A percentile compares a stretch with the other conserved stretches of the same genome.
Evolutionary conservation across 2,888 invertebrate species (phyloP).

Genomic region (Lithophane semibrunnea): DNA sequence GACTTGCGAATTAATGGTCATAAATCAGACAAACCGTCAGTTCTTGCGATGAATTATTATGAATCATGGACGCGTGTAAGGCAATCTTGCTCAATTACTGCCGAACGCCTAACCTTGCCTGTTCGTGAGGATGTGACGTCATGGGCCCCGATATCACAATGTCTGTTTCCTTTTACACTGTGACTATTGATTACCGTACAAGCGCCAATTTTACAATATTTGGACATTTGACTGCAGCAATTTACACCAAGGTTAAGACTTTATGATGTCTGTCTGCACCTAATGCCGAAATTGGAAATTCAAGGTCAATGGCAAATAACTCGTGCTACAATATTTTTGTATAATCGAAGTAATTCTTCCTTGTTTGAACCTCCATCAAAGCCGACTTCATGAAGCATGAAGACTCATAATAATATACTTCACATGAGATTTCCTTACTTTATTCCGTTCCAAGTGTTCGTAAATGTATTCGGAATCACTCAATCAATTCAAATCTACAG

Average conservation of each 20-base stretch:
- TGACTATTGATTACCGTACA: conserved; percentile 55
- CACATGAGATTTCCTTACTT: conserved; percentile 3
- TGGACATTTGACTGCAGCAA: conserved; percentile 29
- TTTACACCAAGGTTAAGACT: conserved; percentile 33
- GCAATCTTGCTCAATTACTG: conserved; percentile 84
- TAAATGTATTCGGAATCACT: conserved; percentile 31
- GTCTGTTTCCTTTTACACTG: conserved; percentile 69
- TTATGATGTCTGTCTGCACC: conserved; percentile 4
- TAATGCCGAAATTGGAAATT: conserved; percentile 21
- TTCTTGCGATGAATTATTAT: conserved; percentile 75
- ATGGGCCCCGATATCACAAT: conserved; percentile 67
- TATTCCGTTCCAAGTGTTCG: conserved; percentile 2
- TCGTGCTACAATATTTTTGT: conserved; percentile 22
- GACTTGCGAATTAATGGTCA: conserved; percentile 70
- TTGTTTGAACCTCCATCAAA: conserved; percentile 18
- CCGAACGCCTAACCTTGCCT: conserved; percentile 75
- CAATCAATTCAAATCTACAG: conserved; percentile 53
- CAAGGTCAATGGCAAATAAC: conserved; percentile 38
- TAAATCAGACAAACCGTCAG: conserved; percentile 75
- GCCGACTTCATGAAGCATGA: background rate
- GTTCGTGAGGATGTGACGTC: conserved; percentile 78
- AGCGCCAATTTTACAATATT: conserved; percentile 40
- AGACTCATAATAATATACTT: background rate
- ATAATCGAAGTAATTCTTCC: conserved; percentile 5
- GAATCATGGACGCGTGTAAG: conserved; percentile 79